Base-by-base conservation (phyloP, 2,888 invertebrate species). In the Hypsopygia costalis region DNA sequence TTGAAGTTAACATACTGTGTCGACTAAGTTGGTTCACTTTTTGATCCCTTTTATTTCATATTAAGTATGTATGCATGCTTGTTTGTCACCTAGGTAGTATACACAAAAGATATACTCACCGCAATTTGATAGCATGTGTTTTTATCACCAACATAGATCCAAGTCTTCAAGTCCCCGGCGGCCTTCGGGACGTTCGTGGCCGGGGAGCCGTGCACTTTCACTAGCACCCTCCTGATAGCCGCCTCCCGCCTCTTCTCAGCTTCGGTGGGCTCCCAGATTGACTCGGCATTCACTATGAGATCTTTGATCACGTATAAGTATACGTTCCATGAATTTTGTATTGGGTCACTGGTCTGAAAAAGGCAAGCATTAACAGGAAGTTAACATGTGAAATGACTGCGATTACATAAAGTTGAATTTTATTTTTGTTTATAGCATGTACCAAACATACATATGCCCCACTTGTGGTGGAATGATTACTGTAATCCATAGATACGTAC, bases 181-280 rank as follows among this genome's bases (percentile, higher is more conserved):
- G 93, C 92, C 44, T 91, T 91, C 0, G 90, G 91, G 0, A 91
- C 86, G 38, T 91, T 79, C 0, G 91, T 89, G 3, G 90, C 86
- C 0, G 90, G 87, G 69, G 91, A 91, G 11, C 91, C 90, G 41
- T 93, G 90, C 55, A 94, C 94, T 35, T 91, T 89, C 75, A 94
- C 91, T 34, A 97, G 82, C 1, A 95, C 94, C 43, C 92, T 87
- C 36, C 95, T 78, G 77, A 97, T 95, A 38, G 93, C 92, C 36
- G 92, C 92, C 68, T 97, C 97, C 40, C 93, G 91, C 40, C 93
- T 91, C 36, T 92, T 74, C 81, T 97, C 96, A 1, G 91, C 91
- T 0, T 91, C 91, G n/a, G 94, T 93, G 33, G 95, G 91, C 56
- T 94, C 93, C 86, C 97, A 97, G n/a, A 97, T 90, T 46, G 91